Conservation (phyloP, 53 echinoderm and acorn worm genomes). For the Antedon mediterranea region DNA sequence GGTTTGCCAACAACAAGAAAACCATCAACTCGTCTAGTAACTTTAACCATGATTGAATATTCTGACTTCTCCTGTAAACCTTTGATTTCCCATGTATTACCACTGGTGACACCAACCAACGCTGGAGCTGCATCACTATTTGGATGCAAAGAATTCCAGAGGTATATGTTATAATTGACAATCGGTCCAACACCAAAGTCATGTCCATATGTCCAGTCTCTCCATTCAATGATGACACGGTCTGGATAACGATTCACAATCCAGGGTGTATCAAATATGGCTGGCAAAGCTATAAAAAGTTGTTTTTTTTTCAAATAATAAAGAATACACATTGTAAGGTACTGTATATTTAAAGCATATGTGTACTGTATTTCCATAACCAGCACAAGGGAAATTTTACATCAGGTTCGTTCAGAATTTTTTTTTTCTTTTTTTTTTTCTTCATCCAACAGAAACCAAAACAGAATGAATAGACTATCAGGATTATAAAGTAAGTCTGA, state of each 20-base stretch:
- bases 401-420: too few species aligned
- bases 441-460: too few species aligned
- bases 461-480: too few species aligned
- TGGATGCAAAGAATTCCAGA: not conserved
- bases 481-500: too few species aligned
- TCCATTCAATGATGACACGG: not conserved
- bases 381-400: too few species aligned
- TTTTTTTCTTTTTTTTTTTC: too few species aligned
- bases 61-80: not conserved
- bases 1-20: not conserved
- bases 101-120: not conserved
- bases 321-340: not conserved
- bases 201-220: not conserved
- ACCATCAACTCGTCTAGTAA: not conserved
- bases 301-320: too few species aligned
- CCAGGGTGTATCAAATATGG: not conserved
- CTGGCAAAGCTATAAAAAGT: not conserved
- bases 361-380: too few species aligned
- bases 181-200: not conserved
- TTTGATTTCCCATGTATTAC: not conserved
- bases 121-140: not conserved
- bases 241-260: not conserved
- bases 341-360: too few species aligned
- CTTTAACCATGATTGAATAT: not conserved
- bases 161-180: not conserved